Conservation (phyloP, 2,797 vertebrate species). For the Enteromius treurensis region DNA sequence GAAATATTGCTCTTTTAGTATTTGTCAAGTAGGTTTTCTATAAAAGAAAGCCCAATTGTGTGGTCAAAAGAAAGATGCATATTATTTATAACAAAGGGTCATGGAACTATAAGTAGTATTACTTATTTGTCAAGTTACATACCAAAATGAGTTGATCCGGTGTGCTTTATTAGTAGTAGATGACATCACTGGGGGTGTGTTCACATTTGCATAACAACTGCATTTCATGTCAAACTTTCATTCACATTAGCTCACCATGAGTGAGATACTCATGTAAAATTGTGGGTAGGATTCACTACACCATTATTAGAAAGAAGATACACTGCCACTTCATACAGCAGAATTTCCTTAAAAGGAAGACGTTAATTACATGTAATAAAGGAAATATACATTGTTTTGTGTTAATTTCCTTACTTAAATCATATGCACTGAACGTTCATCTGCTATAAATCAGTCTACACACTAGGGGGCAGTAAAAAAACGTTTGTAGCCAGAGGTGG, state of each 20-base stretch:
- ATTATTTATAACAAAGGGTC: no score
- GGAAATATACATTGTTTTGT: no score
- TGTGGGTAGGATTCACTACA: no score
- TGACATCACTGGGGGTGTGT: background rate
- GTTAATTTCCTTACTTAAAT: background rate
- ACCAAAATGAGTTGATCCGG: background rate
- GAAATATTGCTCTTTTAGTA: background rate
- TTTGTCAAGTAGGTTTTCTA: background rate
- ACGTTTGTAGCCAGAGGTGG: background rate
- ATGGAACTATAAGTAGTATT: background rate
- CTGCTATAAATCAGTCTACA: background rate
- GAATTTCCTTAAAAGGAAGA: background rate
- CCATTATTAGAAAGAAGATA: fast-evolving
- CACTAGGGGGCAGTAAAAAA: background rate
- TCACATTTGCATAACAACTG: background rate
- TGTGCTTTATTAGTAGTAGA: background rate
- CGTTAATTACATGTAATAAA: no score
- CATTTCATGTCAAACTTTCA: background rate
- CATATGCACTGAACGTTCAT: background rate
- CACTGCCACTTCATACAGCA: background rate
- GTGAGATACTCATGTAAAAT: background rate
- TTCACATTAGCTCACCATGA: background rate
- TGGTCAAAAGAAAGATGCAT: background rate
- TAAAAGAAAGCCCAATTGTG: background rate
- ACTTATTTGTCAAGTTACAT: background rate